Conservation (phyloP, 2,797 vertebrate genomes). For the Protonibea diacanthus region DNA sequence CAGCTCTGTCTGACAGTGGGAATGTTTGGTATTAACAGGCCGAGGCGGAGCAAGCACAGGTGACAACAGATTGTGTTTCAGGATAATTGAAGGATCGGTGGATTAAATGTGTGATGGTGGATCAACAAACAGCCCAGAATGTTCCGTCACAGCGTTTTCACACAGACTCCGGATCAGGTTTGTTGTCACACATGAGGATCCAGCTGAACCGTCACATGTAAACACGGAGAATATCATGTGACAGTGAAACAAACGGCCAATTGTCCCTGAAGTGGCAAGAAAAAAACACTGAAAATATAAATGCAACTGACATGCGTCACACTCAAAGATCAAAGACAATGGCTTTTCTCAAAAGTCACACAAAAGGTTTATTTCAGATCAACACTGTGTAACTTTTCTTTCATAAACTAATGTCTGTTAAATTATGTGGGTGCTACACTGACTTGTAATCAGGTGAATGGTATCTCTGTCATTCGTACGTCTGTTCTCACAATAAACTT, state of each 20-base stretch:
- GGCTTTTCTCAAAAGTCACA: too few relatives aligned
- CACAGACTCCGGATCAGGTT: neutral
- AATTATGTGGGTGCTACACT: too few relatives aligned
- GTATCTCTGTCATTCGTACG: too few relatives aligned
- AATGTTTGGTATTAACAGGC: constrained; percentile 46
- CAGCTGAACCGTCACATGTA: constrained; percentile 9
- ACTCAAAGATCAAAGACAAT: too few relatives aligned
- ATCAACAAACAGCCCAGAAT: constrained; percentile 53
- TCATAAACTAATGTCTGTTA: too few relatives aligned
- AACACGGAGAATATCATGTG: constrained; percentile 2
- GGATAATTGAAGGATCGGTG: constrained; percentile 68
- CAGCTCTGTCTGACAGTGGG: constrained; percentile 33
- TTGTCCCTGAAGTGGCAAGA: neutral
- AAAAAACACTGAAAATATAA: neutral
- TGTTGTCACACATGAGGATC: constrained; percentile 16
- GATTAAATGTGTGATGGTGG: constrained; percentile 31
- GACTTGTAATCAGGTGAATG: too few relatives aligned
- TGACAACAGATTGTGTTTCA: constrained; percentile 64
- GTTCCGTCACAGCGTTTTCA: neutral
- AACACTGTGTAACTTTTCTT: too few relatives aligned
- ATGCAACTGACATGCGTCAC: too few relatives aligned
- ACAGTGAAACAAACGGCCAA: neutral
- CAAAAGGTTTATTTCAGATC: too few relatives aligned
- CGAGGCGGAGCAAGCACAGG: constrained; percentile 40
- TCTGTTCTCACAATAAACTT: too few relatives aligned